Evolutionary conservation across 2,888 invertebrate species (phyloP), one percentile per base, ranked within the genome.

Genomic region (Polietes domitor): DNA sequence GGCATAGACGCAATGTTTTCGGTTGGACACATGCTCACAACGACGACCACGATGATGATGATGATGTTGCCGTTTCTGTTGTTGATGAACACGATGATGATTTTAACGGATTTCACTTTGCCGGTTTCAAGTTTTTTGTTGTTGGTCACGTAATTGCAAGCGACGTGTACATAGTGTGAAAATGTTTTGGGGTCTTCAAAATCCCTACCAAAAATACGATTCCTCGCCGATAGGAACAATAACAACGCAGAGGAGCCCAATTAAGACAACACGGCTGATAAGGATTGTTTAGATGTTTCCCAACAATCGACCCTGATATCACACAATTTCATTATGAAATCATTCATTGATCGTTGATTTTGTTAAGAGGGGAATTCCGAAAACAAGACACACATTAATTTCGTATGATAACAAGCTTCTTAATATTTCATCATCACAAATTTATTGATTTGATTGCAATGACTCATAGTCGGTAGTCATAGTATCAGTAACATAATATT

Each of bases 101-200:
- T 47, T 80, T 84, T 84, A 81, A 84, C 84, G 78, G 78, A 81
- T 84, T 84, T 84, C 76, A 76, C 84, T 84, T 73, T 65, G 41
- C 17, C 53, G 43, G 21, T 43, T 68, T 24, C 21, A 6, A 15
- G 28, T 21, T 37, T 41, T 12, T 15, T 12, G 15, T 58, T 58
- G 58, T 58, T 24, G 21, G 58, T 6, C 26, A 58, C 15, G 10
- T 41, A 65, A 65, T 68, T 43, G 68, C 43, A 65, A 17, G 61
- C 17, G 63, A 21, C 37, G 17, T 3, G 17, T 63, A 28, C 41
- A 4, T 21, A 17, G 32, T 63, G 24, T 1, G 15, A n/a, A 47
- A n/a, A 47, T 58, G 28, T 28, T n/a, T 28, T n/a, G 32, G 24
- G 24, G 1, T 24, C 17, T 21, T 5, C 21, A 19, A 55, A 21